phyloP scores from a whole-genome alignment of 2,888 invertebrate species.

The Chaetogeoica ovagalla region DNA sequence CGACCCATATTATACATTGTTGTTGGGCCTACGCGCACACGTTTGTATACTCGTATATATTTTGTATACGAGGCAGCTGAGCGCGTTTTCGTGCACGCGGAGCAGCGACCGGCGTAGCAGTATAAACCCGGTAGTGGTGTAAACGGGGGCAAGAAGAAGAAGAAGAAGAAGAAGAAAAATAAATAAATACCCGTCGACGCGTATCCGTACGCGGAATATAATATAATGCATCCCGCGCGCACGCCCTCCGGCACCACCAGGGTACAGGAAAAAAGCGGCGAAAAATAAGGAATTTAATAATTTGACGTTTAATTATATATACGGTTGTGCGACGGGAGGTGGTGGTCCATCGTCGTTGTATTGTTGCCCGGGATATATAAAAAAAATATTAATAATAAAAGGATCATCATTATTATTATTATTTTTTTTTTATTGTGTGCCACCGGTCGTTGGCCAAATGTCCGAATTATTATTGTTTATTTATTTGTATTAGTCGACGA shows the following conservation, averaged over 20 bases:
- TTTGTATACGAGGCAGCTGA: slow-evolving; percentile 38
- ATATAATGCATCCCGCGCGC: too few relatives aligned
- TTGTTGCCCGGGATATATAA: neutral
- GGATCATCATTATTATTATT: neutral
- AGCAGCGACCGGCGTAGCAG: neutral
- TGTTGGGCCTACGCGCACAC: neutral
- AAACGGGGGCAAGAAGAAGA: neutral
- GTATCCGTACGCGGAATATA: neutral
- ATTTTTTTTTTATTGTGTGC: too few relatives aligned
- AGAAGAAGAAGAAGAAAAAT: neutral
- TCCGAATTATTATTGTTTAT: slow-evolving; percentile 23
- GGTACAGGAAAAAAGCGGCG: neutral
- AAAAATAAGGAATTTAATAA: slow-evolving; percentile 31
- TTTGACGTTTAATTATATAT: slow-evolving; percentile 44
- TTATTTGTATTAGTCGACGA: slow-evolving; percentile 8
- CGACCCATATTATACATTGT: slow-evolving; percentile 17
- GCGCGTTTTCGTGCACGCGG: slow-evolving; percentile 15
- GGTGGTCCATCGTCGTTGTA: slow-evolving; percentile 11
- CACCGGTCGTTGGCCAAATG: slow-evolving; percentile 2
- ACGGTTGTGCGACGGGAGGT: slow-evolving; percentile 15
- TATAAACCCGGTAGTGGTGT: slow-evolving; percentile 5
- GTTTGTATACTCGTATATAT: too few relatives aligned
- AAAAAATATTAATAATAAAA: neutral
- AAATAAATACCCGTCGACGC: neutral
- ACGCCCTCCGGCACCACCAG: too few relatives aligned